A percentile compares a stretch with the other conserved stretches of the same genome.
Evolutionary conservation across 2,888 invertebrate genomes (phyloP).

Genomic region (Nomada lathburiana): DNA sequence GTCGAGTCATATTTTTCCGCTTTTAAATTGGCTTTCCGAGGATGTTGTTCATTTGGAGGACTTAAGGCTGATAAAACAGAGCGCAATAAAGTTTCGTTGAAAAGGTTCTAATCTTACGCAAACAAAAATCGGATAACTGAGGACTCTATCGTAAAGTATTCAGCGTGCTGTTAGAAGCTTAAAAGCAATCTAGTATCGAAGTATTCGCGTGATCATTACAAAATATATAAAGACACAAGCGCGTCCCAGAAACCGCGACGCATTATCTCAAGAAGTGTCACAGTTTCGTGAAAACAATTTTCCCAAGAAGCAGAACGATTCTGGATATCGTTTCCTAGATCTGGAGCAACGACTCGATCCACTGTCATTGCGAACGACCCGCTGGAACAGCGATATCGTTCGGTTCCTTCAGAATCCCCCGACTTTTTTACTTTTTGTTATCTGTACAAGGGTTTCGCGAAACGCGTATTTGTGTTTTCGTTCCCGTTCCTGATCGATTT

Average conservation of each 20-base stretch:
- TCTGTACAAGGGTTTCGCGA: neutral
- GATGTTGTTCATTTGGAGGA: too few relatives aligned
- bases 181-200: too few relatives aligned
- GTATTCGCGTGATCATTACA: too few relatives aligned
- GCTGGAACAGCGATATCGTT: slow-evolving; percentile 15
- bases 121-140: too few relatives aligned
- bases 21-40: too few relatives aligned
- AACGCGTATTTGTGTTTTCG: neutral
- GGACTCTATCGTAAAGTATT: too few relatives aligned
- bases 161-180: too few relatives aligned
- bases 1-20: too few relatives aligned
- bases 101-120: too few relatives aligned
- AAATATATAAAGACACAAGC: too few relatives aligned
- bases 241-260: neutral
- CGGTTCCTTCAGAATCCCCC: neutral
- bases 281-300: slow-evolving; percentile 21
- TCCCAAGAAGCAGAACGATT: neutral
- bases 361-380: neutral
- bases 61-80: too few relatives aligned
- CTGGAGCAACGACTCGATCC: neutral
- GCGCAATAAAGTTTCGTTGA: too few relatives aligned
- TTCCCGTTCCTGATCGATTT: slow-evolving; percentile 11
- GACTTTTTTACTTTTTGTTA: neutral
- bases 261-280: neutral
- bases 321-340: slow-evolving; percentile 8